These are phyloP conservation scores for Peromyscus leucopus DNA, from an alignment of 2,113 vertebrate species.

Conservation along the genomic window DNA sequence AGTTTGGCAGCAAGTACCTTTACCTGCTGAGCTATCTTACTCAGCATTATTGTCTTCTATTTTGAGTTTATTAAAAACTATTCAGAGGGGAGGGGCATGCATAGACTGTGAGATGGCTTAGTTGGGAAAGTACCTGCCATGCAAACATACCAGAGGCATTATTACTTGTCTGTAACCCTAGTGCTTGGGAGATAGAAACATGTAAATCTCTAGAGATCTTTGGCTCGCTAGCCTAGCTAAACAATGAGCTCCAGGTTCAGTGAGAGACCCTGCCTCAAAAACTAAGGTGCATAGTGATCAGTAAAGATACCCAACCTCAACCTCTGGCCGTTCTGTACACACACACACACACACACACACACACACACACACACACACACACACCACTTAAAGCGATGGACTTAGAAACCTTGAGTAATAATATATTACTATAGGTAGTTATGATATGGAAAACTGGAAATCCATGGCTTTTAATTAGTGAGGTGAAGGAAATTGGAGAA, in stretches of 20 bases:
- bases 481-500: neutral
- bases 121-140: neutral
- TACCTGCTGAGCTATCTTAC: neutral
- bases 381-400: no score
- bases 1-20: neutral
- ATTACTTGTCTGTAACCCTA: neutral
- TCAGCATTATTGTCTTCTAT: neutral
- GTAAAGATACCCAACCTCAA: neutral
- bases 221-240: neutral
- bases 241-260: neutral
- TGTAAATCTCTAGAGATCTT: neutral
- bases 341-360: neutral
- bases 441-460: neutral
- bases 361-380: neutral
- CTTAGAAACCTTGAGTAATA: neutral
- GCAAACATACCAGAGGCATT: neutral
- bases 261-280: neutral
- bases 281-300: neutral
- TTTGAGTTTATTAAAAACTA: slow-evolving; percentile 21
- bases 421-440: neutral
- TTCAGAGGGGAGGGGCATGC: neutral
- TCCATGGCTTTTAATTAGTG: neutral
- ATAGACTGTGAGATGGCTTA: neutral
- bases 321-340: neutral
- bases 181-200: neutral